phyloP scores from a whole-genome alignment of 2,888 invertebrate genomes.

The Folsomia manolachei region DNA sequence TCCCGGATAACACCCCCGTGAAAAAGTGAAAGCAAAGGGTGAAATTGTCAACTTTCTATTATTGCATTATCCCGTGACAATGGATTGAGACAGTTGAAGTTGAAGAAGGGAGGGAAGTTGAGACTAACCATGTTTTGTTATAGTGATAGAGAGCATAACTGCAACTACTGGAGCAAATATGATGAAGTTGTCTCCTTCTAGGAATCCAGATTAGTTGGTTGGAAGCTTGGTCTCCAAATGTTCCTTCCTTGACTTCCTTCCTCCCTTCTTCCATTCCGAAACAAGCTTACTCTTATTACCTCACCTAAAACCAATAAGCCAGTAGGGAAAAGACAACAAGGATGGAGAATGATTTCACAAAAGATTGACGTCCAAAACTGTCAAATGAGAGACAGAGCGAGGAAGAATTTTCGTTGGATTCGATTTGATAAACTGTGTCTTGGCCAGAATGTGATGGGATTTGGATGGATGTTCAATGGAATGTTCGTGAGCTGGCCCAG shows the following conservation, averaged over 20 bases:
- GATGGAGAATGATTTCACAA: conserved; percentile 27
- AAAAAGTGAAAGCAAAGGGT: background rate
- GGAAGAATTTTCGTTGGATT: conserved; percentile 33
- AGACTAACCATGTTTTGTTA: background rate
- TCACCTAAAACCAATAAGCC: background rate
- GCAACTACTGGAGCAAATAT: conserved; percentile 14
- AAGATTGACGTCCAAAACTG: conserved; percentile 42
- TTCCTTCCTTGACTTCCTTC: too few relatives aligned
- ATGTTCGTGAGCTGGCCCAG: conserved; percentile 6
- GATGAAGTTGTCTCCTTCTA: conserved; percentile 12
- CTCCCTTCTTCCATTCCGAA: background rate
- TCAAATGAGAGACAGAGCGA: conserved; percentile 39
- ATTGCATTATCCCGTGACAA: background rate
- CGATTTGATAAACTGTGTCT: conserved; percentile 29
- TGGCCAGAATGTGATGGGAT: background rate
- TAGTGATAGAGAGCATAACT: background rate
- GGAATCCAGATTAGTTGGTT: background rate
- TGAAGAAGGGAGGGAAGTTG: background rate
- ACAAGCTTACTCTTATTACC: background rate
- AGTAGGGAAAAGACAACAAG: background rate
- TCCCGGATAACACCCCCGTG: background rate
- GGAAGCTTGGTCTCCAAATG: background rate
- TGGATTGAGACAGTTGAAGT: background rate
- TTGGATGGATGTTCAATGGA: background rate
- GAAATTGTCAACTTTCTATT: conserved; percentile 4